phyloP scores from a whole-genome alignment of 2,888 invertebrate genomes.

The Catocala nupta region DNA sequence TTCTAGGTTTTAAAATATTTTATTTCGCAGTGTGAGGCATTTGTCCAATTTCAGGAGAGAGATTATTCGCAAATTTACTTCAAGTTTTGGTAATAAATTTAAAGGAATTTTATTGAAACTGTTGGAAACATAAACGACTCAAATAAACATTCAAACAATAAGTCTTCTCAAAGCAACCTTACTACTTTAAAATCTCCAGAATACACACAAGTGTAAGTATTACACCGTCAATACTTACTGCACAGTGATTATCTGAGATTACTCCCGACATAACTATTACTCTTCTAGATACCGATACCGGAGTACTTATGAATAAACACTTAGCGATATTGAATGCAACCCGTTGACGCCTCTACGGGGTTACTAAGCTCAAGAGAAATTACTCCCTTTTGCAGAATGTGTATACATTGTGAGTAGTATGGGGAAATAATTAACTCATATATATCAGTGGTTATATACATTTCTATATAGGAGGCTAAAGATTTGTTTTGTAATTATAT shows the following conservation, averaged over 20 bases:
- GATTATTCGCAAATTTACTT: too few species aligned
- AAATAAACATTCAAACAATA: neutral
- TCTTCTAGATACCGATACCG: conserved; percentile 44
- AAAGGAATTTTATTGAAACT: too few species aligned
- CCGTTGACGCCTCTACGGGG: conserved; percentile 50
- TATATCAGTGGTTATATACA: too few species aligned
- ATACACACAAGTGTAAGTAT: conserved; percentile 18
- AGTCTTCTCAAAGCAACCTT: neutral
- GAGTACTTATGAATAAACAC: conserved; percentile 58
- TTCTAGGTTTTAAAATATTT: too few species aligned
- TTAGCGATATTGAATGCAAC: conserved; percentile 57
- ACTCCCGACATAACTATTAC: conserved; percentile 43
- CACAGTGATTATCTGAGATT: conserved; percentile 42
- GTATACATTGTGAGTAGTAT: too few species aligned
- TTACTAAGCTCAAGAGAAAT: conserved; percentile 29
- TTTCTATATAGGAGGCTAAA: too few species aligned
- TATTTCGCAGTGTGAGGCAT: too few species aligned
- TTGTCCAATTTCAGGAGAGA: too few species aligned
- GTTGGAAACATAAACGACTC: too few species aligned
- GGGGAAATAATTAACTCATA: too few species aligned
- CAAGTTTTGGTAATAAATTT: too few species aligned
- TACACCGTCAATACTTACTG: conserved; percentile 27
- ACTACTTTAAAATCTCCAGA: neutral
- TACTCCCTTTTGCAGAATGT: neutral
- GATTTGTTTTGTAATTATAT: too few species aligned